A percentile compares a stretch with the other conserved stretches of the same genome.
Conservation (phyloP, 2,888 invertebrate species). For the Thereva nobilitata region DNA sequence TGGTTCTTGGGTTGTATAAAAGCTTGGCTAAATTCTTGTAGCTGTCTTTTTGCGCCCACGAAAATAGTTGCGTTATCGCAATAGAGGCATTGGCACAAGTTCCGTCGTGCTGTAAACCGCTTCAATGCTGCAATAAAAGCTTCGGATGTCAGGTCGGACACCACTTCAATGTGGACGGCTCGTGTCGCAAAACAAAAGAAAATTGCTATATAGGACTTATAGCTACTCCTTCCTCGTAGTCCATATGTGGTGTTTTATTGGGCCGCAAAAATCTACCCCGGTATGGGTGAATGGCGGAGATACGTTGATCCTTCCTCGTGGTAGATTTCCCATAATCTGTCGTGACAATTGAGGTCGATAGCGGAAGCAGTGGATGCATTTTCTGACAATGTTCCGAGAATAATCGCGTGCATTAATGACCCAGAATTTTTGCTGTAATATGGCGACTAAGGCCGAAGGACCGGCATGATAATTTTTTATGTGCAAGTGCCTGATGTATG, state of each 20-base stretch:
- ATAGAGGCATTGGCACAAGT: constrained; percentile 33
- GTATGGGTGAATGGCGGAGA: constrained; percentile 39
- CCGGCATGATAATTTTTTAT: constrained; percentile 34
- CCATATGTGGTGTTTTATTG: too few relatives aligned
- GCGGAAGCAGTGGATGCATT: constrained; percentile 35
- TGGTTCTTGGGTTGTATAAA: background rate
- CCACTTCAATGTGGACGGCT: constrained; percentile 42
- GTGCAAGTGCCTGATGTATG: constrained; percentile 11
- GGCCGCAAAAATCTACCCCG: too few relatives aligned
- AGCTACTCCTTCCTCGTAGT: too few relatives aligned
- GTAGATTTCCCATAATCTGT: constrained; percentile 43
- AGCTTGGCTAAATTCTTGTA: background rate
- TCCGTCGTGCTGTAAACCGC: constrained; percentile 39
- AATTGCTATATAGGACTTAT: constrained; percentile 41
- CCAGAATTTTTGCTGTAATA: constrained; percentile 33
- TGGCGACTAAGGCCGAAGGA: constrained; percentile 21
- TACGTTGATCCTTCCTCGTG: constrained; percentile 30
- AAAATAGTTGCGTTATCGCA: constrained; percentile 43
- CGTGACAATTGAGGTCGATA: constrained; percentile 16
- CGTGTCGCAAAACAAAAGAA: constrained; percentile 40
- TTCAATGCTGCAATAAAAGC: constrained; percentile 42
- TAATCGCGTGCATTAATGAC: constrained; percentile 29
- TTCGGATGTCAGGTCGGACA: constrained; percentile 39
- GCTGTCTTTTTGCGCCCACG: constrained; percentile 25
- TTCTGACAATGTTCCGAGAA: constrained; percentile 18